Percentiles rank a stretch among this genome's conserved stretches.
These are phyloP conservation scores for Drosophila ohnishii DNA, from an alignment of 1,140 invertebrate genomes.

Conservation along the genomic window DNA sequence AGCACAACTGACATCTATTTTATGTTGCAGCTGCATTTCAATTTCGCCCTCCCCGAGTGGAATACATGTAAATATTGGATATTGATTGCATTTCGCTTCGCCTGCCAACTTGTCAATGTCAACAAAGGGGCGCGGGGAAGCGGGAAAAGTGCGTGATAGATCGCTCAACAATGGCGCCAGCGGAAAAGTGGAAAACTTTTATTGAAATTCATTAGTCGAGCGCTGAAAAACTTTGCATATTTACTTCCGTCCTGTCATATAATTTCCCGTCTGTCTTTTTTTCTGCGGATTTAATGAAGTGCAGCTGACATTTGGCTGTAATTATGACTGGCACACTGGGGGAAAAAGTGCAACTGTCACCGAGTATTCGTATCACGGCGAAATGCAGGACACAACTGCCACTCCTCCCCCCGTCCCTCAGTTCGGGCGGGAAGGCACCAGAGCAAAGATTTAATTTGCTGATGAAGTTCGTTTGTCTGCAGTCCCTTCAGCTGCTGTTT, in stretches of 20 bases:
- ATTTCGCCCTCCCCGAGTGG: slow-evolving; percentile 27
- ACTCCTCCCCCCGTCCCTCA: not conserved
- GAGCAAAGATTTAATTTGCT: slow-evolving; percentile 65
- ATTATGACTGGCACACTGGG: slow-evolving; percentile 58
- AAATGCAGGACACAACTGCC: not conserved
- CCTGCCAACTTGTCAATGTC: slow-evolving; percentile 71
- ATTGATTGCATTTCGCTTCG: slow-evolving; percentile 74
- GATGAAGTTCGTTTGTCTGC: slow-evolving; percentile 43
- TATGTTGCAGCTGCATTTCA: slow-evolving; percentile 57
- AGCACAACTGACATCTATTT: slow-evolving; percentile 65
- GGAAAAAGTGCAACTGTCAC: slow-evolving; percentile 49
- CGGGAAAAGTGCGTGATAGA: slow-evolving; percentile 46
- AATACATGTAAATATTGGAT: slow-evolving; percentile 60
- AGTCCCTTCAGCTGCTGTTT: slow-evolving; percentile 35
- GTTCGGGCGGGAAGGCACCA: not conserved
- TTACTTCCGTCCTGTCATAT: slow-evolving; percentile 40
- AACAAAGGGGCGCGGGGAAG: slow-evolving; percentile 15
- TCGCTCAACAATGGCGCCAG: slow-evolving; percentile 47
- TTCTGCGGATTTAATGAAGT: slow-evolving; percentile 50
- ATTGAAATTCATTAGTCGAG: slow-evolving; percentile 65
- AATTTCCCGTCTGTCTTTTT: slow-evolving; percentile 18
- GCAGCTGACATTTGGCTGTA: slow-evolving; percentile 55
- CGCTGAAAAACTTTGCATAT: slow-evolving; percentile 47
- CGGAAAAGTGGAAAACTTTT: slow-evolving; percentile 35
- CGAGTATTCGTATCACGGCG: not conserved